Conservation (phyloP, 2,888 invertebrate species). For the Xestia ashworthii region DNA sequence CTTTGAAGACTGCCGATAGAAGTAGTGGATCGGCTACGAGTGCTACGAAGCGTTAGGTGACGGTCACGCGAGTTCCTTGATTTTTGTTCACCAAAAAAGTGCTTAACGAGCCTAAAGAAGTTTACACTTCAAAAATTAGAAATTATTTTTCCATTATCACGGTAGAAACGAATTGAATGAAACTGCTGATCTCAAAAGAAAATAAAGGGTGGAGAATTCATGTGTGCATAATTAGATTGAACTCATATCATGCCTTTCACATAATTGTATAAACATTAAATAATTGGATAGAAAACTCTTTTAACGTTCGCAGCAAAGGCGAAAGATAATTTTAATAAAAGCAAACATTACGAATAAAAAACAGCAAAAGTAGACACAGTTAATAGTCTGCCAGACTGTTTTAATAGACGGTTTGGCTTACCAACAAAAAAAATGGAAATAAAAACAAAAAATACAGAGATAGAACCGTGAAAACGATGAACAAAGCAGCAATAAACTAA, state of each 20-base stretch:
- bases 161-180: not conserved
- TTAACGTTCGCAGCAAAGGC: not conserved
- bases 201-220: slow-evolving; percentile 8
- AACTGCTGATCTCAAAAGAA: not conserved
- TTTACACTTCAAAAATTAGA: too few species aligned
- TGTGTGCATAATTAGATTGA: not conserved
- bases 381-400: slow-evolving; percentile 20
- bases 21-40: too few species aligned
- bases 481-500: not conserved
- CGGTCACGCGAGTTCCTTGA: too few species aligned
- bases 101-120: too few species aligned
- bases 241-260: not conserved
- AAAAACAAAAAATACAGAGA: slow-evolving; percentile 5
- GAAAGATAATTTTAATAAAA: slow-evolving; percentile 6
- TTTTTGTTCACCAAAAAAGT: too few species aligned
- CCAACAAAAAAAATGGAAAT: not conserved
- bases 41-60: too few species aligned
- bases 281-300: slow-evolving; percentile 4
- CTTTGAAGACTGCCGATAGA: too few species aligned
- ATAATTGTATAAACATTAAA: not conserved
- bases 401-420: slow-evolving; percentile 8
- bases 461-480: not conserved
- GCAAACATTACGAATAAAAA: not conserved
- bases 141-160: too few species aligned
- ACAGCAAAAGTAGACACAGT: not conserved